Evolutionary conservation across 64 coral and sea anemone species (phyloP).

Genomic region (Pocillopora verrucosa): DNA sequence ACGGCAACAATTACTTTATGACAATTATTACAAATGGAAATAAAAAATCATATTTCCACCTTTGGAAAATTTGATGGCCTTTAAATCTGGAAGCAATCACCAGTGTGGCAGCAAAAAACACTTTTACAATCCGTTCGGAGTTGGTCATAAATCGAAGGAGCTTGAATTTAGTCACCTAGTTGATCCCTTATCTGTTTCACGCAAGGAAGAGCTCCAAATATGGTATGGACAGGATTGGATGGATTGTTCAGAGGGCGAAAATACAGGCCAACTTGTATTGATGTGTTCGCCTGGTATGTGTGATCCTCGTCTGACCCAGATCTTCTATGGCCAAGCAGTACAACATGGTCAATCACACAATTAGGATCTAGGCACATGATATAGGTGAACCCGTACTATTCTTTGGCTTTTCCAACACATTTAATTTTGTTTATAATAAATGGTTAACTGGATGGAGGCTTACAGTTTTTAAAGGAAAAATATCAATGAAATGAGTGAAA

Average conservation of each 20-base stretch:
- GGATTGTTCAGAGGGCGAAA: neutral
- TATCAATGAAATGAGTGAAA: too few relatives aligned
- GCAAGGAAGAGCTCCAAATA: neutral
- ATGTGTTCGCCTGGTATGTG: conserved; percentile 45
- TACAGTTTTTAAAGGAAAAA: too few relatives aligned
- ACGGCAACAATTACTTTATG: neutral
- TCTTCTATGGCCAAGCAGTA: too few relatives aligned
- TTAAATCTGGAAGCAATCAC: too few relatives aligned
- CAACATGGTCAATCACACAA: too few relatives aligned
- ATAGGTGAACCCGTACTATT: too few relatives aligned
- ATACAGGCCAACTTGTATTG: neutral
- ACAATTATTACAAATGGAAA: neutral
- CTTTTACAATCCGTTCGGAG: neutral
- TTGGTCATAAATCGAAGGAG: neutral
- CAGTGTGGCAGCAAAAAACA: too few relatives aligned
- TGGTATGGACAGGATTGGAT: conserved; percentile 21
- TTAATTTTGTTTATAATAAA: too few relatives aligned
- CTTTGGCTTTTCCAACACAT: too few relatives aligned
- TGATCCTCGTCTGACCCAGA: too few relatives aligned
- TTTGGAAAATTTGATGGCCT: neutral
- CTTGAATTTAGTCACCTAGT: neutral
- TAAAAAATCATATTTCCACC: neutral
- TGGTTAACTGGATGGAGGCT: too few relatives aligned
- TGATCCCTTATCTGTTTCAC: neutral
- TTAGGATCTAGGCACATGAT: too few relatives aligned